Evolutionary conservation across 2,888 invertebrate species (phyloP), one percentile per base, ranked within the genome.

Genomic region (Apotomis betuletana): DNA sequence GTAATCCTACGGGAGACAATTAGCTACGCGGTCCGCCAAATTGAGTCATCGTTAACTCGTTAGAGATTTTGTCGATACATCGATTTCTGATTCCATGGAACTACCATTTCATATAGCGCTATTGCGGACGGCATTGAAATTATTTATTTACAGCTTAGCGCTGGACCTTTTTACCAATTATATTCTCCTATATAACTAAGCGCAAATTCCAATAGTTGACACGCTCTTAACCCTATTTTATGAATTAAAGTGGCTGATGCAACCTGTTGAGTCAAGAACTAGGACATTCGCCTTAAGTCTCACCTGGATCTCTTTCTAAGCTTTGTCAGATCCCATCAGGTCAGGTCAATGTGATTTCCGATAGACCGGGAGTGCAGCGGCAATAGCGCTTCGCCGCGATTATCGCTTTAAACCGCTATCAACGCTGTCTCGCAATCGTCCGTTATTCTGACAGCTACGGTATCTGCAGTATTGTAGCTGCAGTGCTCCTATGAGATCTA

Each of bases 381-480:
- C 71, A 62, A 67, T 71, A 65, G 65, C 44, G 41, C 36, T 41
- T 6, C 58, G 49, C 51, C 70, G 60, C 65, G 70, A 70, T 70
- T 70, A 70, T 65, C 65, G 62, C 69, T 54, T 67, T 71, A 71
- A 71, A 71, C 67, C 71, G 61, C 71, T 67, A 71, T 71, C 67
- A 71, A 71, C 71, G 71, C 61, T 65, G 65, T 70, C 70, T 65
- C 64, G 64, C 70, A 49, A 71, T 71, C 67, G 71, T 71, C 57
- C 63, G 58, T 38, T 38, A 41, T 54, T 55, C 49, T 62, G 57
- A 49, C 51, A 57, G 51, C 44, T 41, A 27, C 60, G 61, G 52
- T 49, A 8, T 27, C n/a, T 38, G 41, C 71, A 67, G 67, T 67
- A 67, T 67, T 61, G 67, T 27, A 27, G 27, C 27, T 27, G 27